phyloP scores from a whole-genome alignment of 1,140 invertebrate species.

The Meloidogyne hapla region DNA sequence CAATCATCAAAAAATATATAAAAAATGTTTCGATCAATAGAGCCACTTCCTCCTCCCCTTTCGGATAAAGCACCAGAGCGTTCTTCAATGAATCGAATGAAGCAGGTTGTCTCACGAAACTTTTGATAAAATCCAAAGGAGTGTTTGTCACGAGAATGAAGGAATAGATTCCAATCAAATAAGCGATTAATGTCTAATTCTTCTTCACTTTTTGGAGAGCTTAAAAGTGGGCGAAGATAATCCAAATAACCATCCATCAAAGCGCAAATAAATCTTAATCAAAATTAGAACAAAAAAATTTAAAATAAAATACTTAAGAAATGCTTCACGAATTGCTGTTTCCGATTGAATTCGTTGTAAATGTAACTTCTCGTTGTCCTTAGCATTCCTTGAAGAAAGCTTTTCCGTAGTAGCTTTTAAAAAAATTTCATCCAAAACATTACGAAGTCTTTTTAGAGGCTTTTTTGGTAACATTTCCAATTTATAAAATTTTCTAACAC shows the following conservation, averaged over 20 bases:
- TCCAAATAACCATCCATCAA: conserved; percentile 86
- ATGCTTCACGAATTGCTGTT: conserved; percentile 91
- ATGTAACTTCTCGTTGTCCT: conserved; percentile 30
- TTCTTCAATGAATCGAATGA: conserved; percentile 88
- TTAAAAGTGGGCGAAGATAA: conserved; percentile 88
- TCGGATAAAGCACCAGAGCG: conserved; percentile 70
- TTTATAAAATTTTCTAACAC: conserved; percentile 53
- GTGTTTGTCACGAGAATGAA: conserved; percentile 62
- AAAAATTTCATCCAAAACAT: conserved; percentile 33
- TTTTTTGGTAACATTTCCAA: conserved; percentile 62
- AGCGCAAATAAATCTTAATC: conserved; percentile 83
- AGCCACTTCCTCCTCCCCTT: background rate
- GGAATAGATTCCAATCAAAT: conserved; percentile 86
- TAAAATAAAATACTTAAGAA: conserved; percentile 70
- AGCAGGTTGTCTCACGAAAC: conserved; percentile 60
- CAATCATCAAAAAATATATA: conserved; percentile 98
- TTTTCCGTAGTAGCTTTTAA: conserved; percentile 40
- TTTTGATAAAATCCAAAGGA: conserved; percentile 56
- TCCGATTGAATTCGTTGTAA: conserved; percentile 67
- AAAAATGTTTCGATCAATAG: conserved; percentile 73
- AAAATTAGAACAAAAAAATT: background rate
- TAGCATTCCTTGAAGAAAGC: background rate
- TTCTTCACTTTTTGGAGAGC: conserved; percentile 80
- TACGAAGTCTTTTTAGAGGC: conserved; percentile 47
- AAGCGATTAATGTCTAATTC: conserved; percentile 90